Base-by-base conservation (phyloP, 2,888 invertebrate species). In the Synanthedon tipuliformis region DNA sequence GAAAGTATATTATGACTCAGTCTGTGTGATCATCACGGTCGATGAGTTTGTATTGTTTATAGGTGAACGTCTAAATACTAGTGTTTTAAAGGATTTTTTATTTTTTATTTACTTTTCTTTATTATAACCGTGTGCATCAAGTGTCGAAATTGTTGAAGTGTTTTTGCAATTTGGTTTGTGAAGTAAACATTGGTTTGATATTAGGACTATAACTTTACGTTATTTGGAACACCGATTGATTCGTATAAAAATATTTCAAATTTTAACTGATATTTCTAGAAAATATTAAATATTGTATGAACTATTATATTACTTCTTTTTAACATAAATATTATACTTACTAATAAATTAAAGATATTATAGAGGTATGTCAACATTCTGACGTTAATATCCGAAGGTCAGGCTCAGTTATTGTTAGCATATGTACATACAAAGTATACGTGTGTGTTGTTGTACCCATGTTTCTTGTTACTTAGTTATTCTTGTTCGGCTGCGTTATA, bases 301-400 rank as follows among this genome's bases (percentile, higher is more conserved):
- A 23, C 7, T 23, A 5, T 23, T 23, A 23, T n/a, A 15, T 45
- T 45, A 8, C 45, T n/a, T 45, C 15, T 45, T 8, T 49, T 68
- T 71, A 73, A 34, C 73, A 71, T 68, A 74, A 71, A 67, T 66
- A 62, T 69, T 61, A 63, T 67, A 64, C 61, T 63, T 67, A 64
- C 61, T 64, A 62, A 61, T 34, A 34, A 34, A 34, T 34, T 10
- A 34, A 34, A 34, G 34, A 34, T 10, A 23, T 23, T 34, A 34
- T 18, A n/a, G n/a, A n/a, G n/a, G n/a, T 8, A 34, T 34, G 34
- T 34, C 34, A 34, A 34, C 34, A 34, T 59, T 66, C 61, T 57
- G 65, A 62, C 59, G 61, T 63, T 64, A 23, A 23, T 5, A 61
- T 60, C 57, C 67, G 78, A 83, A 84, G 84, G 84, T 78, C 81